Base-by-base conservation (phyloP, 2,888 invertebrate species). In the Agrochola macilenta region DNA sequence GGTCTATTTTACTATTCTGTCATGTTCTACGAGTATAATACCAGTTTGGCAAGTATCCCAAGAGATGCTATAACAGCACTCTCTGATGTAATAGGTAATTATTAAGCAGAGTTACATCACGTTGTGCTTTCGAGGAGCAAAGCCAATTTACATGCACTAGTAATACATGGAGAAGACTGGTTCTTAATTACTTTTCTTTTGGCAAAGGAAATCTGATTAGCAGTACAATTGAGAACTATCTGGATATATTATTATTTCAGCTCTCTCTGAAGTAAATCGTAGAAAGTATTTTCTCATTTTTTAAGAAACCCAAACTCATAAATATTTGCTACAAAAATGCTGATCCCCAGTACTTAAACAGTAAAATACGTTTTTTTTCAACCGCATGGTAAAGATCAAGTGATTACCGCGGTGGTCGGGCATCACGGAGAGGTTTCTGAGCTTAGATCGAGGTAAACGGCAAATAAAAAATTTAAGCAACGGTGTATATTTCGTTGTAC, bases 331-430 rank as follows among this genome's bases (percentile, higher is more conserved):
- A 54, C 39, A 79, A 78, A 81, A 83, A 80, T 69, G 78, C 68
- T 77, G 69, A 79, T 78, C 76, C 64, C 17, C 14, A 77, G 72
- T 80, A 75, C 78, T 87, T 81, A 79, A 26, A 69, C 60, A 69
- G 70, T 64, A 61, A 78, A 80, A 82, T 80, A 80, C 77, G 78
- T 39, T 66, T 85, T 81, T 79, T 83, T 46, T 26, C 63, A 64
- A 68, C 66, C 74, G 81, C 77, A 63, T 63, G 73, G 78, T 72
- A 78, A 83, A 87, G 87, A 87, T 87, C 87, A 87, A 87, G 83
- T 79, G 87, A 87, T 87, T 87, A 87, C 78, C 69, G 30, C 74
- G 26, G 75, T 66, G 68, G 82, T 52, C 8, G 64, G 72, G 73
- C 61, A 77, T 80, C 77, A 69, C 69, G 26, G 72, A 60, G 77